A percentile compares a stretch with the other conserved stretches of the same genome.
These are phyloP conservation scores for Tachysurus fulvidraco DNA, from an alignment of 2,113 vertebrate species.

Conservation along the genomic window DNA sequence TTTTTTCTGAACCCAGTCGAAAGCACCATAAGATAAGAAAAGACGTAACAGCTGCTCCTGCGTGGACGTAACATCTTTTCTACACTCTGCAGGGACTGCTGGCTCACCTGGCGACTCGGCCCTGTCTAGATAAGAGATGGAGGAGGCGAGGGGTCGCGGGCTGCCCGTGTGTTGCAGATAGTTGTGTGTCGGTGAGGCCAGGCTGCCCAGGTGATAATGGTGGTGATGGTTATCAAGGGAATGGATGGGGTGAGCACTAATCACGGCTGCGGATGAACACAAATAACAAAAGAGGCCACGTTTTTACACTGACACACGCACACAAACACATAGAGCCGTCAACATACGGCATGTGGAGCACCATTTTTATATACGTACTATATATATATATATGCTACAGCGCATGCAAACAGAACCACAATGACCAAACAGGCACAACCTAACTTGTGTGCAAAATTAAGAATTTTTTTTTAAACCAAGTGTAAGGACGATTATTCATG, in stretches of 20 bases:
- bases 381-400: neutral
- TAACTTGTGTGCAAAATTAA: neutral
- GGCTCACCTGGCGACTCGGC: slow-evolving; percentile 95
- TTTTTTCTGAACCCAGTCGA: neutral
- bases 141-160: slow-evolving; percentile 81
- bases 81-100: slow-evolving; percentile 49
- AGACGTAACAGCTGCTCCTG: neutral
- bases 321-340: slow-evolving; percentile 46
- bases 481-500: neutral
- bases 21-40: neutral
- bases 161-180: slow-evolving; percentile 88
- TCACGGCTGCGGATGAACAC: slow-evolving; percentile 92
- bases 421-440: neutral
- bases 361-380: neutral
- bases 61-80: neutral
- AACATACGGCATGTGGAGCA: slow-evolving; percentile 8
- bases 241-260: slow-evolving; percentile 99
- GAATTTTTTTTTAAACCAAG: neutral
- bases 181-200: slow-evolving; percentile 89
- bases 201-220: slow-evolving; percentile 97
- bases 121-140: slow-evolving; percentile 93
- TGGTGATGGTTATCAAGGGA: slow-evolving; percentile 99
- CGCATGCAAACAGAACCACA: slow-evolving; percentile 40
- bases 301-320: slow-evolving; percentile 36
- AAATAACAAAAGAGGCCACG: slow-evolving; percentile 54